Conservation (phyloP, 2,797 vertebrate species). For the Rhabdophis nuchalis region DNA sequence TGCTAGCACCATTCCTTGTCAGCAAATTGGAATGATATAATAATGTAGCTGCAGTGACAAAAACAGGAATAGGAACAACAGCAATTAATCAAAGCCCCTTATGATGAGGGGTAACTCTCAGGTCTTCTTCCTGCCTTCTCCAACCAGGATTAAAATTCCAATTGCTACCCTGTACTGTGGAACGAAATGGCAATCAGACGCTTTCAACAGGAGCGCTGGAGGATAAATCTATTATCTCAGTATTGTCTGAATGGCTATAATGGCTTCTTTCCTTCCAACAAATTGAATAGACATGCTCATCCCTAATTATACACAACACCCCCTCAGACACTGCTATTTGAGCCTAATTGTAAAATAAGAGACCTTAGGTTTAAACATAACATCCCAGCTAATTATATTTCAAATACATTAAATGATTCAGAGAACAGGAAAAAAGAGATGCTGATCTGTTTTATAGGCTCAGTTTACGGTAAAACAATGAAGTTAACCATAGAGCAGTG, state of each 20-base stretch:
- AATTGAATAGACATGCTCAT: slow-evolving; percentile 59
- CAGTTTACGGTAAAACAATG: slow-evolving; percentile 50
- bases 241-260: slow-evolving; percentile 60
- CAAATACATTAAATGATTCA: slow-evolving; percentile 40
- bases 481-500: slow-evolving; percentile 13
- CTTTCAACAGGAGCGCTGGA: slow-evolving; percentile 66
- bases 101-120: slow-evolving; percentile 27
- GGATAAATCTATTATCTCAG: slow-evolving; percentile 57
- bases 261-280: slow-evolving; percentile 54
- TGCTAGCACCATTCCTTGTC: slow-evolving; percentile 20
- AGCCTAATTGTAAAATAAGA: slow-evolving; percentile 61
- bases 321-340: slow-evolving; percentile 41
- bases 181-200: slow-evolving; percentile 53
- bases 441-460: slow-evolving; percentile 42
- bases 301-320: slow-evolving; percentile 52
- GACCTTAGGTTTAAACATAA: slow-evolving; percentile 50
- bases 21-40: slow-evolving; percentile 6
- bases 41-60: slow-evolving; percentile 28
- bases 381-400: slow-evolving; percentile 56
- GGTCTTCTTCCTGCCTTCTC: neutral
- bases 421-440: slow-evolving; percentile 40
- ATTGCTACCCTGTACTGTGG: slow-evolving; percentile 62
- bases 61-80: slow-evolving; percentile 42
- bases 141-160: slow-evolving; percentile 66
- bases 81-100: slow-evolving; percentile 24